Conservation (phyloP, 2,888 invertebrate species). For the Girardia tigrina region DNA sequence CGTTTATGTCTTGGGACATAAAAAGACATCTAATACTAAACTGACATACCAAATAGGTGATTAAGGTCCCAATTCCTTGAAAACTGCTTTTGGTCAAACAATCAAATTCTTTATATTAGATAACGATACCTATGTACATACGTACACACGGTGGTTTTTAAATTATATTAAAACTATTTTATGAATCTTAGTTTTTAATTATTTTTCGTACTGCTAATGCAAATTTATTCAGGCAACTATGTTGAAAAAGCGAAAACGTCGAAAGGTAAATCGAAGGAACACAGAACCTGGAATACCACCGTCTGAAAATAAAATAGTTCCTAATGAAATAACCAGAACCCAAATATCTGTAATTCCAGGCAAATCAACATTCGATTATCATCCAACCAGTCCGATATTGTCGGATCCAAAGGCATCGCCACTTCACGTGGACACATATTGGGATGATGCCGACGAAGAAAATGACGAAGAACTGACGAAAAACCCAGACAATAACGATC, state of each 20-base stretch:
- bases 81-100: too few species aligned
- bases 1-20: too few species aligned
- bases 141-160: too few species aligned
- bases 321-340: neutral
- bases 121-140: too few species aligned
- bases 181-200: too few species aligned
- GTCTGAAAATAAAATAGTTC: neutral
- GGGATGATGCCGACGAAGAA: conserved; percentile 16
- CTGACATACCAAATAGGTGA: too few species aligned
- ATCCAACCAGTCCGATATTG: conserved; percentile 1
- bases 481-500: neutral
- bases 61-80: too few species aligned
- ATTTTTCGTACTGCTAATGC: too few species aligned
- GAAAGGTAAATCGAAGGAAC: conserved; percentile 85
- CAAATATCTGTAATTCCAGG: conserved; percentile 4
- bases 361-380: conserved; percentile 20
- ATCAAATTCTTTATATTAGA: too few species aligned
- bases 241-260: conserved; percentile 78
- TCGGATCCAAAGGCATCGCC: conserved; percentile 19
- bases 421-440: conserved; percentile 3
- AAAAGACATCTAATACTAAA: too few species aligned
- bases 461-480: neutral
- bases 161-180: too few species aligned
- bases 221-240: conserved; percentile 98
- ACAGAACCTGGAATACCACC: conserved; percentile 48